Evolutionary conservation across 92 coral and sea anemone species (phyloP).

Genomic region (Parazoanthus atlanticus): DNA sequence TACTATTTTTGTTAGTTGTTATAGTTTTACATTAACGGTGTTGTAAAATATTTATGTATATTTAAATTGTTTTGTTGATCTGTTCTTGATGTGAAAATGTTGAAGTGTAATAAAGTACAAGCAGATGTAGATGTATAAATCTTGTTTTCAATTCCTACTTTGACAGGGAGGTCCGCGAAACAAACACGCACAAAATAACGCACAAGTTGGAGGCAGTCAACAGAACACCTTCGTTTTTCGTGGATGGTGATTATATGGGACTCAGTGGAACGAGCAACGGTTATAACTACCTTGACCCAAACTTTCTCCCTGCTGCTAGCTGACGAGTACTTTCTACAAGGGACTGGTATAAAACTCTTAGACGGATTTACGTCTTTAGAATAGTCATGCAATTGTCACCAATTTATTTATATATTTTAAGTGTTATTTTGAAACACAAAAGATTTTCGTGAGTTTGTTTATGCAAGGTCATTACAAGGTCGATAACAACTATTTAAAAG

Average conservation of each 20-base stretch:
- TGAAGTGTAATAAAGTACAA: no score
- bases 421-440: background rate
- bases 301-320: constrained; percentile 97
- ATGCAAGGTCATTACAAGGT: background rate
- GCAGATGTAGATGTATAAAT: background rate
- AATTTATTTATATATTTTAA: no score
- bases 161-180: constrained; percentile 63
- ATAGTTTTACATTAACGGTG: no score
- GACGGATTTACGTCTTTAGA: no score
- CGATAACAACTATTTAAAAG: background rate
- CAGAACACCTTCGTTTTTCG: constrained; percentile 63
- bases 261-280: constrained; percentile 75
- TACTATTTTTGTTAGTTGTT: no score
- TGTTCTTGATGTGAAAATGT: background rate
- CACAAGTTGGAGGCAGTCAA: constrained; percentile 76
- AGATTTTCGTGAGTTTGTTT: background rate
- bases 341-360: background rate
- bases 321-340: constrained; percentile 41
- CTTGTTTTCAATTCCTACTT: background rate
- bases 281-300: constrained; percentile 92
- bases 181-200: constrained; percentile 61
- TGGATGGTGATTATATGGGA: constrained; percentile 93
- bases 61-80: no score
- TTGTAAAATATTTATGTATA: no score
- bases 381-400: background rate